Evolutionary conservation across 2,888 invertebrate genomes (phyloP).

Genomic region (Uropetala carovei): DNA sequence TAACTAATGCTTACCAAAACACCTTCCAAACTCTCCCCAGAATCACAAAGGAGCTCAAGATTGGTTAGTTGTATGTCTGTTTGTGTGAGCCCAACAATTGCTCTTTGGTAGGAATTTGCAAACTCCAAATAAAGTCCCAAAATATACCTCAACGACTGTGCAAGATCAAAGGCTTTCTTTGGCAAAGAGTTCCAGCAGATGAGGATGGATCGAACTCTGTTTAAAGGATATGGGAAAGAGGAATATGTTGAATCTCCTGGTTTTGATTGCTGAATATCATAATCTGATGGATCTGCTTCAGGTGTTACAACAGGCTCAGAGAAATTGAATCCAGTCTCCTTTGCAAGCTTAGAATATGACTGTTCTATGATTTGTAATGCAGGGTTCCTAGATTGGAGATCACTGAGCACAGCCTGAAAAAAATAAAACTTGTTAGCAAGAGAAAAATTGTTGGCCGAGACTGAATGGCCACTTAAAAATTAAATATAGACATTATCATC

Average conservation of each 20-base stretch:
- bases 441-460: neutral
- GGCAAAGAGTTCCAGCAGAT: conserved; percentile 82
- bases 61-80: conserved; percentile 85
- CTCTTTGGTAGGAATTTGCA: conserved; percentile 83
- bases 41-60: conserved; percentile 79
- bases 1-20: neutral
- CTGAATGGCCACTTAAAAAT: neutral
- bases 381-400: conserved; percentile 78
- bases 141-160: conserved; percentile 79
- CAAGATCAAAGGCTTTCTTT: conserved; percentile 79
- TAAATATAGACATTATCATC: neutral
- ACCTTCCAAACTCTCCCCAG: conserved; percentile 70
- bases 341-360: conserved; percentile 83
- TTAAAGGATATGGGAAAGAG: neutral
- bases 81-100: conserved; percentile 83
- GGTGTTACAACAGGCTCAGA: conserved; percentile 81
- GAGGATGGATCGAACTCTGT: conserved; percentile 75
- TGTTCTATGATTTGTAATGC: conserved; percentile 83
- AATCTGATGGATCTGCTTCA: conserved; percentile 72
- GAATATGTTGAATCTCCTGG: neutral
- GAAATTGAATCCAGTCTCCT: conserved; percentile 82
- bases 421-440: neutral
- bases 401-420: conserved; percentile 69
- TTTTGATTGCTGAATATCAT: neutral
- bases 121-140: conserved; percentile 82